Percentiles rank a stretch among this genome's conserved stretches.
These are phyloP conservation scores for Rapana venosa DNA, from an alignment of 2,888 invertebrate species.

Conservation along the genomic window DNA sequence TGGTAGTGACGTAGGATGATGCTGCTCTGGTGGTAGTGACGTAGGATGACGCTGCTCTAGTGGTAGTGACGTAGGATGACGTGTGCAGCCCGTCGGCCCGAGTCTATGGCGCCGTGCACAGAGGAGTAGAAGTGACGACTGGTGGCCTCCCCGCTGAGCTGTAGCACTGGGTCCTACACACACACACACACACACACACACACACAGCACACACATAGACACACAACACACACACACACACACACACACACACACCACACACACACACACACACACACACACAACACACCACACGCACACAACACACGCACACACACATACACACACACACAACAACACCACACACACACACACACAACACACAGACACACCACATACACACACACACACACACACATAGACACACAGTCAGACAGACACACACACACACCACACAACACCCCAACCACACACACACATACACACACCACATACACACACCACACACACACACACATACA, in stretches of 20 bases:
- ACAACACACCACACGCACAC: background rate
- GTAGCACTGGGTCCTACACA: slow-evolving; percentile 27
- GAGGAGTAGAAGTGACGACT: slow-evolving; percentile 35
- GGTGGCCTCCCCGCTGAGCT: slow-evolving; percentile 31
- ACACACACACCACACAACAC: background rate
- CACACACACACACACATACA: no score
- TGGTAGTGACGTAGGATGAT: no score
- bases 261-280: background rate
- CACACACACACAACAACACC: background rate
- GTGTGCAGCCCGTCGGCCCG: slow-evolving; percentile 21
- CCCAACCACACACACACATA: no score
- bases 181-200: slow-evolving; percentile 33
- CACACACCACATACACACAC: no score
- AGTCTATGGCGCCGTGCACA: slow-evolving; percentile 43
- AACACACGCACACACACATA: background rate
- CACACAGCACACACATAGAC: slow-evolving; percentile 23
- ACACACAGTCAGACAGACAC: slow-evolving; percentile 18
- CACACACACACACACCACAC: background rate
- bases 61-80: slow-evolving; percentile 35
- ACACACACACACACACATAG: slow-evolving; percentile 12
- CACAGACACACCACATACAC: slow-evolving; percentile 4
- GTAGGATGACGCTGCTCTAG: no score
- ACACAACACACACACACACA: slow-evolving; percentile 17
- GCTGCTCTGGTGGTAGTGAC: no score
- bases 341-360: slow-evolving; percentile 17